Percentiles rank a stretch among this genome's conserved stretches.
phyloP scores from a whole-genome alignment of 2,888 invertebrate species.

The Himalopsyche tibetana region DNA sequence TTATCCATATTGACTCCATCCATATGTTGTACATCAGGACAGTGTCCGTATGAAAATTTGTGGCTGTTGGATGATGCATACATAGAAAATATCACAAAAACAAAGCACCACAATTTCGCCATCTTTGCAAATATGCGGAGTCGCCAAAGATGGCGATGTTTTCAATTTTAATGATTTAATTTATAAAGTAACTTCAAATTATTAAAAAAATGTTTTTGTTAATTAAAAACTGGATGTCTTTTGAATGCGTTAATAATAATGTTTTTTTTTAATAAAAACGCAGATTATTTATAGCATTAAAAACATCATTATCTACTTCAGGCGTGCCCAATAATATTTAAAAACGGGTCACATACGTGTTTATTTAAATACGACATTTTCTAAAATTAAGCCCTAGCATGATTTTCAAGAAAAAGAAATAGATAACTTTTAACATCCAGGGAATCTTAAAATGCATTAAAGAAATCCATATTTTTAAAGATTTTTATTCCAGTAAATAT shows the following conservation, averaged over 20 bases:
- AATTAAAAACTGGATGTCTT: not conserved
- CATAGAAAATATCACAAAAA: not conserved
- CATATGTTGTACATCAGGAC: not conserved
- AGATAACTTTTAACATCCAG: too few species aligned
- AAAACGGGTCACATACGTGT: too few species aligned
- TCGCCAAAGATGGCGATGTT: not conserved
- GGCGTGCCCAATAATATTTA: too few species aligned
- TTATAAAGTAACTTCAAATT: not conserved
- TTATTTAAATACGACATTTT: too few species aligned
- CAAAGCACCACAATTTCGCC: not conserved
- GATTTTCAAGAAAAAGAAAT: too few species aligned
- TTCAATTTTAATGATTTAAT: not conserved
- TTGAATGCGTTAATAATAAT: not conserved
- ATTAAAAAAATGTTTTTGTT: not conserved
- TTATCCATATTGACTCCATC: not conserved
- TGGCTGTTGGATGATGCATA: not conserved
- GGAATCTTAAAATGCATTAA: too few species aligned
- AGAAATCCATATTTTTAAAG: too few species aligned
- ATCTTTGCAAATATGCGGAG: not conserved
- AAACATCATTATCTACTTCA: not conserved
- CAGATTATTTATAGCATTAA: not conserved
- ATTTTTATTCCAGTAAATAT: too few species aligned
- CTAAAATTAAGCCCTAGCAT: too few species aligned
- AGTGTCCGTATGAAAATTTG: not conserved
- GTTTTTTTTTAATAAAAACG: not conserved